Conservation (phyloP, 1,140 invertebrate genomes). For the Anastrepha ludens region DNA sequence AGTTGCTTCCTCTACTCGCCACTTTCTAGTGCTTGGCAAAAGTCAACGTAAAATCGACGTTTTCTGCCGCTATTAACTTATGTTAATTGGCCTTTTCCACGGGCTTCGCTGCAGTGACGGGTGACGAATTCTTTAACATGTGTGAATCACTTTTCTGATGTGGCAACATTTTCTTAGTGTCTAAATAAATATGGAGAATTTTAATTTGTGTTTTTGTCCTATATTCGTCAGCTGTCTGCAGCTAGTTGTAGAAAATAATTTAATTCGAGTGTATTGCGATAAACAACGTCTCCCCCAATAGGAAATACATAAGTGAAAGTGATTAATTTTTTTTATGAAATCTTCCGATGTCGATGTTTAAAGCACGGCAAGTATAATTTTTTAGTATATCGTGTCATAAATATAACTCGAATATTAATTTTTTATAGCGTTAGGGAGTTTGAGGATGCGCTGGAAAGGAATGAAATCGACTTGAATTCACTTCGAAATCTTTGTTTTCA, state of each 20-base stretch:
- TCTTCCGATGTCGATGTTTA: constrained; percentile 70
- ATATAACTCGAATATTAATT: neutral
- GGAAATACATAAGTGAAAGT: constrained; percentile 24
- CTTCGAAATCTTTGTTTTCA: constrained; percentile 84
- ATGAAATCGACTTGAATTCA: constrained; percentile 81
- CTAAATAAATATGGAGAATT: neutral
- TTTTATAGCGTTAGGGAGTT: constrained; percentile 85
- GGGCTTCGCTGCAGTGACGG: too few relatives aligned
- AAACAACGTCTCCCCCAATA: constrained; percentile 46
- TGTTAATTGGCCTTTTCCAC: too few relatives aligned
- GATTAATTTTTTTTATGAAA: neutral
- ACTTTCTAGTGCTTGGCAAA: too few relatives aligned
- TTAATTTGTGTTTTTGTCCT: neutral
- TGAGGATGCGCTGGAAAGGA: constrained; percentile 80
- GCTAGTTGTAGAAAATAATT: constrained; percentile 20
- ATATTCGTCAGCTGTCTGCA: neutral
- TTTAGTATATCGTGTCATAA: constrained; percentile 32
- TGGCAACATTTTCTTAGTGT: neutral
- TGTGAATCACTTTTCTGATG: neutral
- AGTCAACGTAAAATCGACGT: too few relatives aligned
- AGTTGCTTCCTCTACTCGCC: too few relatives aligned
- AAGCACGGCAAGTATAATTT: constrained; percentile 64
- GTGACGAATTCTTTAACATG: too few relatives aligned
- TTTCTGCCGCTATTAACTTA: too few relatives aligned
- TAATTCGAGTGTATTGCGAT: neutral